Percentiles rank a stretch among this genome's conserved stretches.
phyloP scores from a whole-genome alignment of 2,797 vertebrate species.

The Syncerus caffer region DNA sequence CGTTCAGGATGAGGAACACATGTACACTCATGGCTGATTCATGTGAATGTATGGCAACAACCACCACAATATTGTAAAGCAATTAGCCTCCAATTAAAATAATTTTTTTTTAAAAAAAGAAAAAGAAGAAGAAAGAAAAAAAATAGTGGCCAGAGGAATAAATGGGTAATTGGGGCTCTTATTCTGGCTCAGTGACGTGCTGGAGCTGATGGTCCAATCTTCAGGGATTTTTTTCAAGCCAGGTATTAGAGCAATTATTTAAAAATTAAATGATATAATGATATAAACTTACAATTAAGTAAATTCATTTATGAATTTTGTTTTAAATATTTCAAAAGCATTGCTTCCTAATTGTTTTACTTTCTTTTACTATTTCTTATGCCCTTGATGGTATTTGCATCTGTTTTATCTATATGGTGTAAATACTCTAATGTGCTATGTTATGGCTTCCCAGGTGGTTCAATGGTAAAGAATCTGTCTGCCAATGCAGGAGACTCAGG shows the following conservation, averaged over 20 bases:
- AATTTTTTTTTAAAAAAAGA: too few relatives aligned
- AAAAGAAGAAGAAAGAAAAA: neutral
- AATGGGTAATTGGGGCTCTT: neutral
- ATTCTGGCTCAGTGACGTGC: neutral
- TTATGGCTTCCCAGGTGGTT: neutral
- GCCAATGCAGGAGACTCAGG: neutral
- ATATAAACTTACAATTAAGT: neutral
- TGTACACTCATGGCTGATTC: neutral
- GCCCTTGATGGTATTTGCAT: neutral
- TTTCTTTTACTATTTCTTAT: neutral
- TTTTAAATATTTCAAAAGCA: slow-evolving; percentile 11
- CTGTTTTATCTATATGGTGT: neutral
- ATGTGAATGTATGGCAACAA: neutral
- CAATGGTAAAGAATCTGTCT: neutral
- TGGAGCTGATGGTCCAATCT: neutral
- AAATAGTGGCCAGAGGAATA: neutral
- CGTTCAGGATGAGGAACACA: neutral
- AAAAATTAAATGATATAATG: neutral
- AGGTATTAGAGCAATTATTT: slow-evolving; percentile 17
- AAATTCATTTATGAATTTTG: slow-evolving; percentile 34
- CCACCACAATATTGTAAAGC: neutral
- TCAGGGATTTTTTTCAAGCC: neutral
- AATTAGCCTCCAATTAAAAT: neutral
- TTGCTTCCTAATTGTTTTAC: neutral
- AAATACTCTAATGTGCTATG: neutral